phyloP scores from a whole-genome alignment of 2,113 vertebrate species.

The Vicugna pacos region DNA sequence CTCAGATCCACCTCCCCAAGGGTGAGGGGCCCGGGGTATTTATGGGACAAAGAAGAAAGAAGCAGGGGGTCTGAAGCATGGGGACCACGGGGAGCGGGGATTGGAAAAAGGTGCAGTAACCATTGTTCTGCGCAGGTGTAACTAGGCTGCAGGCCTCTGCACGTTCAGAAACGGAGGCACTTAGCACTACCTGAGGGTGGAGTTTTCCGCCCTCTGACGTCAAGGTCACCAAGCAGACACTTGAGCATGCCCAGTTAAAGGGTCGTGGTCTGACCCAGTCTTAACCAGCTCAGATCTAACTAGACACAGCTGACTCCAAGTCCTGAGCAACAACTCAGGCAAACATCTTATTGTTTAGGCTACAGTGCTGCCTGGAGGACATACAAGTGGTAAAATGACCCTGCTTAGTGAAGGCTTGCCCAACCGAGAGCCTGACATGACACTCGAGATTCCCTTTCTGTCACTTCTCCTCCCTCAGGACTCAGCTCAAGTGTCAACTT shows the following conservation, averaged over 20 bases:
- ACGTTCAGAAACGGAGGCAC: background rate
- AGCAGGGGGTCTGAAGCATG: background rate
- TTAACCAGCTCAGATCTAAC: background rate
- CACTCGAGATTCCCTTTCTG: background rate
- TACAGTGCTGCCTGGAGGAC: background rate
- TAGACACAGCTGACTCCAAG: background rate
- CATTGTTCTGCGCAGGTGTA: background rate
- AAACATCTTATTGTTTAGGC: background rate
- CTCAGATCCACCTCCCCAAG: background rate
- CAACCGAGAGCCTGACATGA: no score
- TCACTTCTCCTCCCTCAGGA: background rate
- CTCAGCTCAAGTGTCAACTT: no score
- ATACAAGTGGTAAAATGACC: background rate
- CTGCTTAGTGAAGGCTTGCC: background rate
- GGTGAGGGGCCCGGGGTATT: background rate
- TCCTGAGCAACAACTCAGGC: background rate
- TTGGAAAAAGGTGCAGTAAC: background rate
- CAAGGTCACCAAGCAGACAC: background rate
- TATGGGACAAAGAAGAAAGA: background rate
- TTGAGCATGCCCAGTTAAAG: background rate
- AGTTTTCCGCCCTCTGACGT: background rate
- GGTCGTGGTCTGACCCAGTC: background rate
- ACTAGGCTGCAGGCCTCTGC: background rate
- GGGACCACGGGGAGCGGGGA: rapidly evolving
- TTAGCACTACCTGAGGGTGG: background rate